Conservation (phyloP, 2,113 vertebrate genomes). For the Connochaetes taurinus region DNA sequence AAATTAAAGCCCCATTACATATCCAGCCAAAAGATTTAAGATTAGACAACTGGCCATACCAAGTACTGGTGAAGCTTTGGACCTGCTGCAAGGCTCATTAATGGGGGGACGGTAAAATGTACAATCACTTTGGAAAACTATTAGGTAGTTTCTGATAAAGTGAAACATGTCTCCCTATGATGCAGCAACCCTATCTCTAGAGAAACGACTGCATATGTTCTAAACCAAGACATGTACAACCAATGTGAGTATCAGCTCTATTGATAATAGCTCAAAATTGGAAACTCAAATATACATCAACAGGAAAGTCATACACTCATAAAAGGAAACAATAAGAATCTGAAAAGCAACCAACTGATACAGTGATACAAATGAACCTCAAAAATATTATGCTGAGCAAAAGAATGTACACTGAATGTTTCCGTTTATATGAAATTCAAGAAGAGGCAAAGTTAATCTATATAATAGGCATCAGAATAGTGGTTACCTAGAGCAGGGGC, state of each 20-base stretch:
- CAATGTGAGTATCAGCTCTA: background rate
- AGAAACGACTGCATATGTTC: background rate
- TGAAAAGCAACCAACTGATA: background rate
- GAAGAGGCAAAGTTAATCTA: background rate
- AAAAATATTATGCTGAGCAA: background rate
- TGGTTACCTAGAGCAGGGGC: background rate
- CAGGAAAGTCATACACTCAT: background rate
- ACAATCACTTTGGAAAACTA: background rate
- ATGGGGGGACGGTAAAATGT: background rate
- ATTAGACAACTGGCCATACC: background rate
- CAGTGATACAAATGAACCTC: background rate
- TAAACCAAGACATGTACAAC: background rate
- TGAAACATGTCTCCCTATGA: background rate
- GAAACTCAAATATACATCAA: background rate
- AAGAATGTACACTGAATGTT: background rate
- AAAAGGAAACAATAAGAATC: background rate
- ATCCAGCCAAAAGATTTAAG: background rate
- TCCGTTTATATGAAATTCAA: background rate
- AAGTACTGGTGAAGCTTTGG: background rate
- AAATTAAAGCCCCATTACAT: background rate
- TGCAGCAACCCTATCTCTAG: background rate
- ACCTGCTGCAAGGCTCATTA: background rate
- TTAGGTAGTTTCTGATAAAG: background rate
- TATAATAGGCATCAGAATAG: background rate
- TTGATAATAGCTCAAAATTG: background rate